phyloP scores from a whole-genome alignment of 2,113 vertebrate genomes.

The Polypterus senegalus region DNA sequence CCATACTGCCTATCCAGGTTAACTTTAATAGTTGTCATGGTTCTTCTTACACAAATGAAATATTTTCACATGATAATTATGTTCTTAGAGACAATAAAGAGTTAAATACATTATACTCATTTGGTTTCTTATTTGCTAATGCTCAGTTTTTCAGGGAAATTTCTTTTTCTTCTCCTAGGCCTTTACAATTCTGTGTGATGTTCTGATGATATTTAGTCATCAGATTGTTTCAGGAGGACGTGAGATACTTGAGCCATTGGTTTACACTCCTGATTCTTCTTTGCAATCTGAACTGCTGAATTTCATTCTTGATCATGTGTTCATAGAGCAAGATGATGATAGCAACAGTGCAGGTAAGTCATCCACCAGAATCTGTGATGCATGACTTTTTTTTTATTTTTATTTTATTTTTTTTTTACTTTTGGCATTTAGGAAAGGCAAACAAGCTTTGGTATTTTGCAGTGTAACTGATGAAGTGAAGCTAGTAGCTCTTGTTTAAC shows the following conservation, averaged over 20 bases:
- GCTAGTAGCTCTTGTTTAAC: too few species aligned
- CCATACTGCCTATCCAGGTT: too few species aligned
- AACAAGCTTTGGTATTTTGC: background rate
- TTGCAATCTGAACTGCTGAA: constrained; percentile 86
- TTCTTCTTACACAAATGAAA: too few species aligned
- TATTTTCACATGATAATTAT: too few species aligned
- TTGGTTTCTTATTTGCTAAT: too few species aligned
- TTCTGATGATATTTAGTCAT: constrained; percentile 97
- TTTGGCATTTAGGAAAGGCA: background rate
- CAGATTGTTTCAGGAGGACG: constrained; percentile 92
- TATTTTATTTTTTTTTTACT: background rate
- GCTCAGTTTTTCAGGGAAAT: too few species aligned
- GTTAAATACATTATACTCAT: too few species aligned
- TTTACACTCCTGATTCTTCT: constrained; percentile 88
- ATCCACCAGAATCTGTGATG: background rate
- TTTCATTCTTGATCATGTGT: constrained; percentile 95
- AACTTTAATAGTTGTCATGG: too few species aligned
- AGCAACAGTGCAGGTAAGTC: constrained; percentile 77
- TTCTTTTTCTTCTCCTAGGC: constrained; percentile 51
- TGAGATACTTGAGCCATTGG: constrained; percentile 84
- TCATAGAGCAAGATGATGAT: constrained; percentile 97
- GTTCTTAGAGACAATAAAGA: too few species aligned
- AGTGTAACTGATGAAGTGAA: too few species aligned
- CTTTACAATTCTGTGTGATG: constrained; percentile 92
- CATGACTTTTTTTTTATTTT: background rate